Percentiles rank a stretch among this genome's conserved stretches.
Conservation (phyloP, 2,888 invertebrate species). For the Brenthis daphne region DNA sequence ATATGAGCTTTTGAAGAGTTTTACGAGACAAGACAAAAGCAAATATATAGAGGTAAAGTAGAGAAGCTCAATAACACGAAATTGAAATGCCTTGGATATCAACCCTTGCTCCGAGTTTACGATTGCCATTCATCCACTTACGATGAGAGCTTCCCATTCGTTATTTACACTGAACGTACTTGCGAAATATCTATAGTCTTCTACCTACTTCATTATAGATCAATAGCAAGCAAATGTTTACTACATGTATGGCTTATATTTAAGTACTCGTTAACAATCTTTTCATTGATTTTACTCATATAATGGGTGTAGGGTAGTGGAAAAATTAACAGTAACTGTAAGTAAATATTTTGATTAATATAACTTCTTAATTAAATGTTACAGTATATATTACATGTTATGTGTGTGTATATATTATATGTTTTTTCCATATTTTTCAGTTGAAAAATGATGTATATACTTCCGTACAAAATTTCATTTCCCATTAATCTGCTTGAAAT, state of each 20-base stretch:
- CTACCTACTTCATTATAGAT: background rate
- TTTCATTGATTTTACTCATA: too few species aligned
- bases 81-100: slow-evolving; percentile 27
- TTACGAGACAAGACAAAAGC: slow-evolving; percentile 13
- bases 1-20: slow-evolving; percentile 11
- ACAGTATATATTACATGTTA: too few species aligned
- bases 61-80: slow-evolving; percentile 27
- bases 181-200: background rate
- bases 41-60: slow-evolving; percentile 15
- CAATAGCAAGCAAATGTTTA: background rate
- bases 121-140: slow-evolving; percentile 32
- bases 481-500: too few species aligned
- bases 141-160: slow-evolving; percentile 25
- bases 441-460: too few species aligned
- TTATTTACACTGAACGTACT: slow-evolving; percentile 29
- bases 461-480: too few species aligned
- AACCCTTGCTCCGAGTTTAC: slow-evolving; percentile 25
- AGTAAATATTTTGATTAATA: too few species aligned
- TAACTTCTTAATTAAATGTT: too few species aligned
- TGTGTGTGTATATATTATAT: too few species aligned
- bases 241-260: background rate
- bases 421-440: too few species aligned
- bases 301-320: too few species aligned
- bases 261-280: too few species aligned
- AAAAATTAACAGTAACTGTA: too few species aligned